Evolutionary conservation across 2,888 invertebrate genomes (phyloP), one percentile per base, ranked within the genome.

Genomic region (Myopa tessellatipennis): DNA sequence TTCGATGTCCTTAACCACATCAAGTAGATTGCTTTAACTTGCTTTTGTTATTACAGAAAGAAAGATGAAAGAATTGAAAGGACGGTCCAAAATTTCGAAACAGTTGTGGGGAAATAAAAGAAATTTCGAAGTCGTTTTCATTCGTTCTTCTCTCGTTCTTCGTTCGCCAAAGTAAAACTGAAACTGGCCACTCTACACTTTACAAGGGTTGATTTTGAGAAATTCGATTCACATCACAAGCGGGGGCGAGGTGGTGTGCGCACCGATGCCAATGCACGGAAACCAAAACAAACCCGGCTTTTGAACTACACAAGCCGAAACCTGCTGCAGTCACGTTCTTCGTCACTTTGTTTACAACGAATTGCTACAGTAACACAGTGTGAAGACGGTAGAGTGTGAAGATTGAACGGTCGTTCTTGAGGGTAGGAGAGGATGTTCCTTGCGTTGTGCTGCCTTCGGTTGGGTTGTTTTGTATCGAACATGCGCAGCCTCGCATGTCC

Each of bases 131-230:
- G 10, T 45, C 7, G 10, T 3, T 45, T 45, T 8, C 45, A 3
- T 45, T 45, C 45, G 34, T 5, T 14, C 14, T 5, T 63, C 14
- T 63, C 14, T 63, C 36, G 36, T 3, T 45, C 4, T 52, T 52
- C 12, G 18, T 10, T 34, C 4, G 38, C 14, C 6, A 36, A 36
- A 26, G 26, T 26, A 26, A 26, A 26, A 26, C 26, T 10, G 16
- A 36, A 36, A 2, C 45, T 75, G 75, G 75, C 69, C 75, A 75
- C 69, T 45, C 34, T 75, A 74, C 58, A 73, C 77, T 52, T 18
- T 67, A 75, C 78, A 80, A 81, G 81, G 82, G 81, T 82, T 81
- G 82, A 82, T 80, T 78, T 77, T 7, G n/a, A 14, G 18, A 77
- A 81, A 78, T 79, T 36, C 73, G 63, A 77, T 68, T 38, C 73